Evolutionary conservation across 2,113 vertebrate species (phyloP).

Genomic region (Tor tambroides): DNA sequence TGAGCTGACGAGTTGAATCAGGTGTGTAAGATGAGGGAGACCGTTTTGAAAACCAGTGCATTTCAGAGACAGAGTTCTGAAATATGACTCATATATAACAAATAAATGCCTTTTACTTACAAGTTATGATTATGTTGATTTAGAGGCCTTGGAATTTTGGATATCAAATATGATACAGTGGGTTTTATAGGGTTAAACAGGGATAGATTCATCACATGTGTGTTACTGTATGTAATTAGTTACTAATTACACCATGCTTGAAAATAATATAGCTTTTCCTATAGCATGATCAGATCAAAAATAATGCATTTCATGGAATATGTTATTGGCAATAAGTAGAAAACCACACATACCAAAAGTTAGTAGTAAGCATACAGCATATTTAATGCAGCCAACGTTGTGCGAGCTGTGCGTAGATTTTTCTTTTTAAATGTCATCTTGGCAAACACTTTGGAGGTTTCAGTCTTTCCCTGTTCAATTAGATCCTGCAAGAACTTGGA

Average conservation of each 20-base stretch:
- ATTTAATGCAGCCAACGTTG: neutral
- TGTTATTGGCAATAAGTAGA: neutral
- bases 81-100: too few relatives aligned
- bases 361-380: neutral
- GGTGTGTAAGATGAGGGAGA: too few relatives aligned
- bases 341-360: neutral
- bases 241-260: neutral
- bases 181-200: neutral
- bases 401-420: neutral
- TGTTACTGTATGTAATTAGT: neutral
- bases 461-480: neutral
- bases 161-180: neutral
- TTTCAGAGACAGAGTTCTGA: too few relatives aligned
- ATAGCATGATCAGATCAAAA: neutral
- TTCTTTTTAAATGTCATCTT: constrained; percentile 1
- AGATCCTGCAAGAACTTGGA: neutral
- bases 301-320: neutral
- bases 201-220: neutral
- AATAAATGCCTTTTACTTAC: too few relatives aligned
- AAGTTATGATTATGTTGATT: neutral
- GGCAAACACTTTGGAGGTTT: neutral
- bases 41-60: too few relatives aligned
- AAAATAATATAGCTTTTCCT: neutral
- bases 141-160: neutral
- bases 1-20: too few relatives aligned